Base-by-base conservation (phyloP, 2,797 vertebrate species). In the Argyrosomus regius region DNA sequence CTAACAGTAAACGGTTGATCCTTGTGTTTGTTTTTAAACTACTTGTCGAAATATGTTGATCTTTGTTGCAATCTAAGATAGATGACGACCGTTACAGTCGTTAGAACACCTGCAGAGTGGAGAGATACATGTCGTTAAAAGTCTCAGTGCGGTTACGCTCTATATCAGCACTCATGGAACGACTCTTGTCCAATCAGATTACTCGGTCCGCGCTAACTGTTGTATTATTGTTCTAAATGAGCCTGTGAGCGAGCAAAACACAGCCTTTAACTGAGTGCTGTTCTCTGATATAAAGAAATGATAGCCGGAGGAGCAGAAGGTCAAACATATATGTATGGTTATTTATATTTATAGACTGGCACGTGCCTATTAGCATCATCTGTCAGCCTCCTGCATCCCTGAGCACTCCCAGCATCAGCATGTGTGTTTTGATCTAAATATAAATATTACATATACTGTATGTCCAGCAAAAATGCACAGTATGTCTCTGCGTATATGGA, bases 291-390 rank as follows among this genome's bases (percentile, higher is more conserved):
- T 31, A 35, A 35, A 28, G 7, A 1, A 57, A 31, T 6, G 50
- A 26, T 18, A 5, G 52, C 22, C 12, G 5, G 24, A 10, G n/a
- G 46, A 61, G 57, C 46, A 26, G n/a, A 6, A 12, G 8, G 41
- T 18, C 22, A 60, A 22, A 67, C 18, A 14, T 11, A 41, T 18
- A 52, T 58, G 17, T 18, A 16, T 58, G 8, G 28, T 58, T 8
- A 22, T 17, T 20, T 63, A 31, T 57, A 41, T 78, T 71, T 16
- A 50, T 31, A 64, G 56, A 22, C 6, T n/a, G 18, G 43, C 53
- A 62, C 12, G 12, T 69, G 49, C 53, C 10, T 9, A 22, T n/a
- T 7, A 22, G 18, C 24, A 22, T 49, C 54, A 48, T 70, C 77
- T 54, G 54, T 41, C 61, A 43, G 67, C 62, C 56, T 46, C 16